Base-by-base conservation (phyloP, 2,888 invertebrate genomes). In the Chalcosyrphus nemorum region DNA sequence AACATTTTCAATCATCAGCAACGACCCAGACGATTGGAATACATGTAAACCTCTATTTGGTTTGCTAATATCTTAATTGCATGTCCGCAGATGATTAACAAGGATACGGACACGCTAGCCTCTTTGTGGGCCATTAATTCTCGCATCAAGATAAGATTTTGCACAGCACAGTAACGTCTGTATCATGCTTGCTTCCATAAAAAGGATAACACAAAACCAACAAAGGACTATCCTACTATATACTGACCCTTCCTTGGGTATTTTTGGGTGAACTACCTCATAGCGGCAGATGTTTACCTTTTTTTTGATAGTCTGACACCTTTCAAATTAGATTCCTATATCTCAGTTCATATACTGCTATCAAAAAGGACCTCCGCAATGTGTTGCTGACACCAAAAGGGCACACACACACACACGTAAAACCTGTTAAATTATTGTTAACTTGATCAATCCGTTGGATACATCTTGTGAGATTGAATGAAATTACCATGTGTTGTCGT, bases 251-350 rank as follows among this genome's bases (percentile, higher is more conserved):
- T 4, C 4, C 35, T 50, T 0, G 50, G 24, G 24, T 65, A 52
- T 3, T n/a, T n/a, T n/a, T 7, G 27, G 32, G 29, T 29, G 24
- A 50, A 24, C 24, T 21, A 71, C 4, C 59, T 32, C 15, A 52
- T 9, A 43, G 54, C 24, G 54, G n/a, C 63, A 63, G 74, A 65
- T 74, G 74, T 74, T 74, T 74, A 74, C 74, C 43, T 74, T 56
- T 24, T 56, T 24, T 24, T 35, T 56, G 43, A 65, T 74, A 61
- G 52, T 43, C 76, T 76, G 76, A 76, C 81, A 81, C 76, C 71
- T 81, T 76, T 81, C 71, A 76, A 81, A 81, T 81, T 81, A 76
- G 76, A 71, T 81, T 81, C 65, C 59, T 76, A 50, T 71, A 52
- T 76, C 59, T 47, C 15, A 24, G 21, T 75, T 70, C 47, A 59